Evolutionary conservation across 2,888 invertebrate genomes (phyloP).

Genomic region (Electrophaes corylata): DNA sequence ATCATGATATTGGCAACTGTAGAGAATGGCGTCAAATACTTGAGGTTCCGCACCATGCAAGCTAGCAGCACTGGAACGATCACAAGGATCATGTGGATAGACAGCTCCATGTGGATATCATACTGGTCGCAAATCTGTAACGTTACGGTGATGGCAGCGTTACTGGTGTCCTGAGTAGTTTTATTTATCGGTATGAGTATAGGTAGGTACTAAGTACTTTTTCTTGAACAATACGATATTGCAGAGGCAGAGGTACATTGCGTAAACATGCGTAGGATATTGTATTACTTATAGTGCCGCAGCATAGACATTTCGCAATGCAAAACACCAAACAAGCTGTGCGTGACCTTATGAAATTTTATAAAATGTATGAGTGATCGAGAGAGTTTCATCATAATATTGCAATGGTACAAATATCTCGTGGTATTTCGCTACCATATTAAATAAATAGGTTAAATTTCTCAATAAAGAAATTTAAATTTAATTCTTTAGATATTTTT

Average conservation of each 20-base stretch:
- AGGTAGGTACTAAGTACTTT: too few relatives aligned
- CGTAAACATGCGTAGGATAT: constrained; percentile 1
- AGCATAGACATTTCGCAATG: background rate
- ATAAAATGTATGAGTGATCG: background rate
- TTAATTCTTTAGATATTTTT: too few relatives aligned
- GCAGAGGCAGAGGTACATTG: background rate
- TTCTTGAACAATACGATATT: background rate
- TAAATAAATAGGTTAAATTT: background rate
- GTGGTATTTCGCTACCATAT: background rate
- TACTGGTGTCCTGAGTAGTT: background rate
- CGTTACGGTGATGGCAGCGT: background rate
- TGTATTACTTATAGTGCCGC: background rate
- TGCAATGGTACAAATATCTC: background rate
- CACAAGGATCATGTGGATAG: constrained; percentile 89
- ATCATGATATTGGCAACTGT: constrained; percentile 95
- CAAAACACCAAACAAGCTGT: background rate
- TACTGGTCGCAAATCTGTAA: constrained; percentile 87
- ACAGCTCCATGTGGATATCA: constrained; percentile 85
- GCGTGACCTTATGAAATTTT: background rate
- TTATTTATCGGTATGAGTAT: too few relatives aligned
- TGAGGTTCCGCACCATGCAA: constrained; percentile 92
- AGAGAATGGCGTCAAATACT: constrained; percentile 95
- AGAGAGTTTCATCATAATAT: background rate
- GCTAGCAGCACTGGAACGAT: constrained; percentile 89
- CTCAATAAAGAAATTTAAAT: too few relatives aligned